These are phyloP conservation scores for Avahi laniger DNA, from an alignment of 2,797 vertebrate species.

Conservation along the genomic window DNA sequence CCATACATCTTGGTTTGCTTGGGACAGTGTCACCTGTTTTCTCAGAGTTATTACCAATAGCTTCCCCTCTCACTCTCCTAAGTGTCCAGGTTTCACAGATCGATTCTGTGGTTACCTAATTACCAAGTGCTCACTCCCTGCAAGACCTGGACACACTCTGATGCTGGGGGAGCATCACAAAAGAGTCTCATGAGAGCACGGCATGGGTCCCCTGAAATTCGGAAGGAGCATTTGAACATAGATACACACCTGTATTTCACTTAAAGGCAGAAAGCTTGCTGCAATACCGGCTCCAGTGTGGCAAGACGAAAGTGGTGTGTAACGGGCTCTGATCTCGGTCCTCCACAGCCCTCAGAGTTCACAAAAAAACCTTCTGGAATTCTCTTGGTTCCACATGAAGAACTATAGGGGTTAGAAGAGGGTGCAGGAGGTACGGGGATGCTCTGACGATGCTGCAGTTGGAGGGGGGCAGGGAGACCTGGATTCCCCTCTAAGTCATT, in stretches of 20 bases:
- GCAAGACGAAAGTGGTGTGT: rapidly evolving
- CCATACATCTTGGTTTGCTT: too few species aligned
- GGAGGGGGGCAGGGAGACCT: not conserved
- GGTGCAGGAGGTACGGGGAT: not conserved
- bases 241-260: not conserved
- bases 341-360: not conserved
- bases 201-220: not conserved
- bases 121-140: not conserved
- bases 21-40: not conserved
- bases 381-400: not conserved
- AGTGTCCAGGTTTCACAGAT: not conserved
- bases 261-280: not conserved
- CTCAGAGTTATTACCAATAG: not conserved
- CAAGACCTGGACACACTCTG: not conserved
- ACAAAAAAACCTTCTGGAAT: not conserved
- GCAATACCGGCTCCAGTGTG: not conserved
- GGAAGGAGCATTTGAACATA: not conserved
- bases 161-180: rapidly evolving
- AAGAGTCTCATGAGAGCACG: too few species aligned
- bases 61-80: not conserved
- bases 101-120: not conserved
- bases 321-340: too few species aligned
- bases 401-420: not conserved
- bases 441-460: not conserved
- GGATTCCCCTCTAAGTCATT: too few species aligned